These are phyloP conservation scores for Drosophila sturtevanti DNA, from an alignment of 1,140 invertebrate species.

Conservation along the genomic window DNA sequence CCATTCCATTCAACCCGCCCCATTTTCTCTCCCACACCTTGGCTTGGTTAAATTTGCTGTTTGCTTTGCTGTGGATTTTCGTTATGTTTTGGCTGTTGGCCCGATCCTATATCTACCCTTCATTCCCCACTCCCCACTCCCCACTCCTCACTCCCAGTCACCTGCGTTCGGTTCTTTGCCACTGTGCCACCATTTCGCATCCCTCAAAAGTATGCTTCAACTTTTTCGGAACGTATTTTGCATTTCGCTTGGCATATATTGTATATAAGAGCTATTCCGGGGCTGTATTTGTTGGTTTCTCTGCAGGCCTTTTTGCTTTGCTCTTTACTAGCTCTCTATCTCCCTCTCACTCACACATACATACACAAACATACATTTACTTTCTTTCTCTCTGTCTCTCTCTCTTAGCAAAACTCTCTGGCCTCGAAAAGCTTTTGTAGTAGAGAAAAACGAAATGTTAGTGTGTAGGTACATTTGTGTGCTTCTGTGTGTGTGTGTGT, in stretches of 20 bases:
- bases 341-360: constrained; percentile 2
- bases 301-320: constrained; percentile 18
- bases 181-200: not conserved
- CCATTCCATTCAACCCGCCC: not conserved
- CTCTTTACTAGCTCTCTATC: not conserved
- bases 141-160: too few relatives aligned
- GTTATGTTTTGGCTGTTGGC: constrained; percentile 61
- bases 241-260: constrained; percentile 52
- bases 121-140: too few relatives aligned
- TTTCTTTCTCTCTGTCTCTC: constrained; percentile 1
- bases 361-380: constrained; percentile 3
- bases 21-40: constrained; percentile 13
- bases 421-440: constrained; percentile 68
- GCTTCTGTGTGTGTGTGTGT: constrained; percentile 22
- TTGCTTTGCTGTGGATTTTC: constrained; percentile 76
- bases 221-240: constrained; percentile 62
- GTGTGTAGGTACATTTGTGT: too few relatives aligned
- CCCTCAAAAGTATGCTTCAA: constrained; percentile 43
- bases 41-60: constrained; percentile 64
- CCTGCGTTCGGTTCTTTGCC: not conserved
- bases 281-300: constrained; percentile 22
- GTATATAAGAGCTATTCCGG: constrained; percentile 14
- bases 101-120: constrained; percentile 1
- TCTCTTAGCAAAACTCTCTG: constrained; percentile 15
- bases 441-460: constrained; percentile 69